phyloP scores from a whole-genome alignment of 2,797 vertebrate species.

The Clarias platycephalus region DNA sequence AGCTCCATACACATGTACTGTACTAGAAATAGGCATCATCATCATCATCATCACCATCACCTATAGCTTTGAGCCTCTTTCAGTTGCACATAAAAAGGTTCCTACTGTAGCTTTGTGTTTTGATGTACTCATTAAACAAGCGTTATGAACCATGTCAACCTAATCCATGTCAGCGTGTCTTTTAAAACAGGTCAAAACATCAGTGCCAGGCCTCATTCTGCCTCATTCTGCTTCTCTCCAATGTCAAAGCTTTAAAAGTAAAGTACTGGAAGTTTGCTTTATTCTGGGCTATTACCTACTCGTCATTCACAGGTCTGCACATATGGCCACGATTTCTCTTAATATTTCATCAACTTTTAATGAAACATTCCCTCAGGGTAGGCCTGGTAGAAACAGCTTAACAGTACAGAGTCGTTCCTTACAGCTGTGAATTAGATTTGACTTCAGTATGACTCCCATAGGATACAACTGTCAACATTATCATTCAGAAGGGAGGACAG shows the following conservation, averaged over 20 bases:
- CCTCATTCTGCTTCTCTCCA: conserved; percentile 10
- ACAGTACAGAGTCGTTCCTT: conserved; percentile 27
- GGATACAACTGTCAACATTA: conserved; percentile 35
- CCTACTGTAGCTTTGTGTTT: neutral
- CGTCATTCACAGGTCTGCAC: conserved; percentile 35
- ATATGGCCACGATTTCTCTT: conserved; percentile 38
- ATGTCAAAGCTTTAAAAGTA: conserved; percentile 15
- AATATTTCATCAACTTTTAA: conserved; percentile 49
- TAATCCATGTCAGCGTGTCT: neutral
- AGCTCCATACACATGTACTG: neutral
- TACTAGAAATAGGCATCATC: neutral
- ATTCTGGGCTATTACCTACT: conserved; percentile 21
- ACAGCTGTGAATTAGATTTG: conserved; percentile 41
- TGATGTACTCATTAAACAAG: neutral
- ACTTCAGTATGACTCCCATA: conserved; percentile 22
- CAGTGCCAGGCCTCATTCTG: neutral
- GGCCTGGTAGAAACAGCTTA: conserved; percentile 32
- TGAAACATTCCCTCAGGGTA: conserved; percentile 34
- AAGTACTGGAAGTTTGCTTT: conserved; percentile 16
- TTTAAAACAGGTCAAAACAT: conserved; percentile 10
- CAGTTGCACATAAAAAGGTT: neutral
- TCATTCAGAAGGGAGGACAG: conserved; percentile 26
- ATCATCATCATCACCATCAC: too few relatives aligned
- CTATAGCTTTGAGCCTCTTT: neutral
- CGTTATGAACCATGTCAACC: neutral